Base-by-base conservation (phyloP, 2,113 vertebrate species). In the Brachypodius melanocephalos region DNA sequence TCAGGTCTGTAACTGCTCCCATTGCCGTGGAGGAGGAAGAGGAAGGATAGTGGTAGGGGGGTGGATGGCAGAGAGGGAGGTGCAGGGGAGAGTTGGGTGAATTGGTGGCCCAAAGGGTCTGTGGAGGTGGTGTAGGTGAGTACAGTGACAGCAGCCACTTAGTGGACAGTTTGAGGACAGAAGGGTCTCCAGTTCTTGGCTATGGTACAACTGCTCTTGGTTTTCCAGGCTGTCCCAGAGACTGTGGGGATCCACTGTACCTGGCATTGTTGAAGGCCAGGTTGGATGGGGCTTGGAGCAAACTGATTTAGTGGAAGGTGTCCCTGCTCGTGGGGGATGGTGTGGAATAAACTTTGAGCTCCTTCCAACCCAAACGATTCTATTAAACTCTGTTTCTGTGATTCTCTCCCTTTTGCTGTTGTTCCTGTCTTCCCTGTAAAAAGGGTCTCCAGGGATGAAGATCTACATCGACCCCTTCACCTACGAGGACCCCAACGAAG, bases 391-490 rank as follows among this genome's bases (percentile, higher is more conserved):
- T 54, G 8, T 61, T 82, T 54, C 48, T 75, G 14, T 42, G 36
- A 89, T 75, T 93, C 75, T 96, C 76, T 89, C 75, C 71, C 36
- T 93, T 59, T 88, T 95, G 83, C 90, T 74, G 55, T 85, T 66
- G 57, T 46, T 95, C 36, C 71, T 22, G 17, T 95, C 45, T 96
- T 92, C 97, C 65, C 94, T 94, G 76, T 52, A 66, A 79, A 97
- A 98, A 98, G 99, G 99, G 55, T 99, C 99, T 82, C 99, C 99
- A 66, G 99, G 99, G 95, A 99, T 99, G 98, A 99, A 99, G 98
- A 99, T 99, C 98, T 99, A 99, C 98, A 99, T 99, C 6, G 99
- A 99, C 95, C 99, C 99, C 55, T 99, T 99, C 97, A 99, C 99
- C 95, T 99, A 99, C 0, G 99, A 99, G 92, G 99, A 99, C 93